phyloP scores from a whole-genome alignment of 2,888 invertebrate species.

The Artemia sinica region DNA sequence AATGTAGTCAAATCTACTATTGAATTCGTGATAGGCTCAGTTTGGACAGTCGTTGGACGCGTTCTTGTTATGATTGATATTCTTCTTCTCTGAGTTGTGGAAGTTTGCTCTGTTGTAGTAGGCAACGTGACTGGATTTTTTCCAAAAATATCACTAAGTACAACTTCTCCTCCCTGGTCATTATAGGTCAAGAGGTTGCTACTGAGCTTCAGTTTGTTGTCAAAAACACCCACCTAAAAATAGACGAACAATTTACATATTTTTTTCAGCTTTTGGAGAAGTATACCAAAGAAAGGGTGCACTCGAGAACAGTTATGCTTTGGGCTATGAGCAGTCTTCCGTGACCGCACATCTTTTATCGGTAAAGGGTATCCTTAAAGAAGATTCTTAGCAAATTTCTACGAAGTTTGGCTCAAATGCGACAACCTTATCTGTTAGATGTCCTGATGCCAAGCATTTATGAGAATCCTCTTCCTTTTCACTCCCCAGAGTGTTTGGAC shows the following conservation, averaged over 20 bases:
- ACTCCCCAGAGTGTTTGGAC: too few relatives aligned
- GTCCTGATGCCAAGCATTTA: too few relatives aligned
- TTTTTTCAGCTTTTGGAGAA: too few relatives aligned
- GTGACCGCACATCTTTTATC: too few relatives aligned
- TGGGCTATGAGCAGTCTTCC: too few relatives aligned
- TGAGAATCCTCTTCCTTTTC: too few relatives aligned
- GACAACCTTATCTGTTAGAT: too few relatives aligned
- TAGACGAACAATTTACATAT: not conserved
- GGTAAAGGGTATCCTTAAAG: too few relatives aligned
- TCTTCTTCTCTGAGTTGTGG: not conserved
- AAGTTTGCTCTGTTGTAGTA: not conserved
- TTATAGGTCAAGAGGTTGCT: not conserved
- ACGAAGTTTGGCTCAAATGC: too few relatives aligned
- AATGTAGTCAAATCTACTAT: not conserved
- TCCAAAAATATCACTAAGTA: not conserved
- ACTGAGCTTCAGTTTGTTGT: not conserved
- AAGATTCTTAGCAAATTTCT: too few relatives aligned
- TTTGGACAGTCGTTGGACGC: not conserved
- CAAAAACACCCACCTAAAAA: not conserved
- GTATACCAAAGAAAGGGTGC: too few relatives aligned
- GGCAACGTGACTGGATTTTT: not conserved
- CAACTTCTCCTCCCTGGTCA: not conserved
- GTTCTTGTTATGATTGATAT: not conserved
- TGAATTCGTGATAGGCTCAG: not conserved
- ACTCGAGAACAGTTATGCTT: too few relatives aligned